phyloP scores from a whole-genome alignment of 2,797 vertebrate species.

The Enteromius viviparus region DNA sequence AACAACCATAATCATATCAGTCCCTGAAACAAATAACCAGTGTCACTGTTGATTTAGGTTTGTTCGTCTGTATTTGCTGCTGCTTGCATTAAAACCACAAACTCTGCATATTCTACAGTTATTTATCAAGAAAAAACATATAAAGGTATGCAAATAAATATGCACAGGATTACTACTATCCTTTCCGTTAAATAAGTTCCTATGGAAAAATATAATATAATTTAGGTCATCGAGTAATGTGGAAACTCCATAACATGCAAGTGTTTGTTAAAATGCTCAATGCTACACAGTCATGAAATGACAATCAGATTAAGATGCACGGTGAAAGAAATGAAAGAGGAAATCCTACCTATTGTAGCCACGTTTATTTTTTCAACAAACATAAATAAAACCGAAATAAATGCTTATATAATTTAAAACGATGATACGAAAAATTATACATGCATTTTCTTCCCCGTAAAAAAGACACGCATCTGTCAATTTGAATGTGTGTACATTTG shows the following conservation, averaged over 20 bases:
- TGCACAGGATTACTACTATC: background rate
- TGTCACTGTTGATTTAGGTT: constrained; percentile 25
- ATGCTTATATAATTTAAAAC: background rate
- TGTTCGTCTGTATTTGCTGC: constrained; percentile 1
- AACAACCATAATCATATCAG: constrained; percentile 37
- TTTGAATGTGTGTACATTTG: background rate
- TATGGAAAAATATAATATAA: background rate
- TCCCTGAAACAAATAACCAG: constrained; percentile 26
- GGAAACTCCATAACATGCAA: background rate
- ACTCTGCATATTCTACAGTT: constrained; percentile 26
- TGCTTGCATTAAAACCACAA: constrained; percentile 26
- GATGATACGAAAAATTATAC: background rate
- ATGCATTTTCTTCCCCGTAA: background rate
- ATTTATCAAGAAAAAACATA: constrained; percentile 16
- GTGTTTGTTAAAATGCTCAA: background rate
- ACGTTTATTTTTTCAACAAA: background rate
- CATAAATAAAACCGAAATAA: too few relatives aligned
- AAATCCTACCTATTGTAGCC: too few relatives aligned
- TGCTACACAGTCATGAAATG: background rate
- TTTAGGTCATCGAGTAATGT: background rate
- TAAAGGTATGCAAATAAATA: background rate
- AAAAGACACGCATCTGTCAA: background rate
- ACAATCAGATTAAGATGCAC: background rate
- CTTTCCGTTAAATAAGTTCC: background rate
- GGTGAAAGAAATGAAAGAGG: background rate